These are phyloP conservation scores for Tiliacea citrago DNA, from an alignment of 2,888 invertebrate genomes.

Conservation along the genomic window DNA sequence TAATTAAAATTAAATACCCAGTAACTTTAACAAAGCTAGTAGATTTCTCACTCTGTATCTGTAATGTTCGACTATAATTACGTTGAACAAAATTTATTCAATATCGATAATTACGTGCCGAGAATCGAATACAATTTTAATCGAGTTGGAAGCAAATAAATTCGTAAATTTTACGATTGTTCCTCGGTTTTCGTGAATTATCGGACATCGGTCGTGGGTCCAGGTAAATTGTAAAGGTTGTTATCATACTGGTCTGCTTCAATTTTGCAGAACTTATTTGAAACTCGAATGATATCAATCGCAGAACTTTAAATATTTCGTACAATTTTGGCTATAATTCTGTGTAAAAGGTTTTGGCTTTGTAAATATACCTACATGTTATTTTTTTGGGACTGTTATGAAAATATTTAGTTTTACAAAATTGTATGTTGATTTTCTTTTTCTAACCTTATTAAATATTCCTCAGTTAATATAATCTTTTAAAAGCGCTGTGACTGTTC, in stretches of 20 bases:
- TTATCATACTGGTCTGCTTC: neutral
- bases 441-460: neutral
- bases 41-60: constrained; percentile 12
- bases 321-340: neutral
- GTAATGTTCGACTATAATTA: constrained; percentile 41
- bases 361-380: neutral
- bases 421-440: neutral
- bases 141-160: constrained; percentile 56
- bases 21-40: constrained; percentile 28
- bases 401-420: neutral
- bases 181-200: constrained; percentile 45
- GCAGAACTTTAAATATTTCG: neutral
- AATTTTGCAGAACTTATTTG: constrained; percentile 26
- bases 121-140: constrained; percentile 63
- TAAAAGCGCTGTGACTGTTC: neutral
- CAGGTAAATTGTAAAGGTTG: constrained; percentile 27
- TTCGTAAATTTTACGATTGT: constrained; percentile 59
- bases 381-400: neutral
- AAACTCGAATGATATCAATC: constrained; percentile 6
- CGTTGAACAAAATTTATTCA: constrained; percentile 56
- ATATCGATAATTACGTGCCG: constrained; percentile 62
- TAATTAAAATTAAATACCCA: constrained; percentile 22
- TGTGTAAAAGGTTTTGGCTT: neutral
- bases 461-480: neutral
- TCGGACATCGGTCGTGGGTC: constrained; percentile 42